Percentiles rank a stretch among this genome's conserved stretches.
Conservation (phyloP, 64 coral and sea anemone species). For the Anthopleura sola region DNA sequence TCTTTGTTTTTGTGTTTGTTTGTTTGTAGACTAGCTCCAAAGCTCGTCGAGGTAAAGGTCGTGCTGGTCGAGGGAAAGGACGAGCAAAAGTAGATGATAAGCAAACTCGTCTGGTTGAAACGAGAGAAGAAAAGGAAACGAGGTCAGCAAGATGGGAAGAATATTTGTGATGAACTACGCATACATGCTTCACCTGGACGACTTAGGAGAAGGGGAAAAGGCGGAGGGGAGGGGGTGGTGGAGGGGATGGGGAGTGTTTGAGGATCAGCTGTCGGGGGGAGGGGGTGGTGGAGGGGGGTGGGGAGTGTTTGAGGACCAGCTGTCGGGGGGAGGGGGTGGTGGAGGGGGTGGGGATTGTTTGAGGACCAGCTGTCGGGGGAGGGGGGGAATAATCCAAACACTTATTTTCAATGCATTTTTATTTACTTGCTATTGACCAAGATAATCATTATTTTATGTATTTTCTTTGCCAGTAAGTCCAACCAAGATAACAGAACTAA, state of each 20-base stretch:
- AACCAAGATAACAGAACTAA: background rate
- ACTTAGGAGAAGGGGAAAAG: too few relatives aligned
- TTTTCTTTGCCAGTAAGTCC: background rate
- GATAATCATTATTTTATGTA: background rate
- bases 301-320: too few relatives aligned
- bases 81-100: background rate
- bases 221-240: too few relatives aligned
- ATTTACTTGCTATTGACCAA: background rate
- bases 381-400: too few relatives aligned
- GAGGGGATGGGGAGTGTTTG: too few relatives aligned
- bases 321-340: too few relatives aligned
- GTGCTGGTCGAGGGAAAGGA: slow-evolving; percentile 9
- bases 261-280: too few relatives aligned
- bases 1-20: background rate
- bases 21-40: background rate
- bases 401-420: background rate
- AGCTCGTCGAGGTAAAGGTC: slow-evolving; percentile 14
- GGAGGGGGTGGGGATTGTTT: too few relatives aligned
- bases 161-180: too few relatives aligned
- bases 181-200: too few relatives aligned
- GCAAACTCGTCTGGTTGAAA: slow-evolving; percentile 8
- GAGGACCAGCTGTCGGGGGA: too few relatives aligned
- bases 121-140: background rate
- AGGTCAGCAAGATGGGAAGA: background rate
- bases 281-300: too few relatives aligned